Conservation (phyloP, 2,797 vertebrate genomes). For the Poeciliopsis infans region DNA sequence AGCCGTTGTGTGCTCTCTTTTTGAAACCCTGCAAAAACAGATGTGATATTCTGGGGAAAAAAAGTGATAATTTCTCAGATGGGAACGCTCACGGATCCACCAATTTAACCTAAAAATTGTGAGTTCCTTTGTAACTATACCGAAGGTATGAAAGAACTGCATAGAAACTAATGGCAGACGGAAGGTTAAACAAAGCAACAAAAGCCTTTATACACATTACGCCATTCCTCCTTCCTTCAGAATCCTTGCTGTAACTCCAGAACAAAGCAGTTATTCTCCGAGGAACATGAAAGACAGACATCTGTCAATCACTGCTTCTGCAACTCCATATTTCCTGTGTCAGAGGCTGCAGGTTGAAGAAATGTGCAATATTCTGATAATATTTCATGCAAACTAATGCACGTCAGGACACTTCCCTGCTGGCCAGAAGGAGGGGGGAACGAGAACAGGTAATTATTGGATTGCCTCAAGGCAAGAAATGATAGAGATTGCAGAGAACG, state of each 20-base stretch:
- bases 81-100: conserved; percentile 45
- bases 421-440: conserved; percentile 81
- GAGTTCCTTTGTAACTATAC: conserved; percentile 57
- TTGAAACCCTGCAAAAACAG: conserved; percentile 30
- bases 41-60: conserved; percentile 14
- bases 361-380: conserved; percentile 87
- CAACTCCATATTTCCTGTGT: conserved; percentile 72
- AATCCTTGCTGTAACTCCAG: conserved; percentile 70
- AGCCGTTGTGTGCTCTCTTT: conserved; percentile 34
- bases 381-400: conserved; percentile 87
- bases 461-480: conserved; percentile 83
- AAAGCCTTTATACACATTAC: conserved; percentile 69
- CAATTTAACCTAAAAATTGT: conserved; percentile 51
- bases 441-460: conserved; percentile 86
- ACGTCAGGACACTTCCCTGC: conserved; percentile 82
- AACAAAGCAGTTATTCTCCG: conserved; percentile 74
- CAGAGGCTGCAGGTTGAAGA: conserved; percentile 77
- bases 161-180: conserved; percentile 68
- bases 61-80: conserved; percentile 27
- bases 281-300: conserved; percentile 79
- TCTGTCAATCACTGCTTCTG: conserved; percentile 78
- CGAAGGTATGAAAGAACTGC: conserved; percentile 60
- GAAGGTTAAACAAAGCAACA: conserved; percentile 75
- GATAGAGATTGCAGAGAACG: conserved; percentile 85
- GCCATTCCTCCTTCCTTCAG: conserved; percentile 67